phyloP scores from a whole-genome alignment of 2,113 vertebrate species.

The Anseranas semipalmata region DNA sequence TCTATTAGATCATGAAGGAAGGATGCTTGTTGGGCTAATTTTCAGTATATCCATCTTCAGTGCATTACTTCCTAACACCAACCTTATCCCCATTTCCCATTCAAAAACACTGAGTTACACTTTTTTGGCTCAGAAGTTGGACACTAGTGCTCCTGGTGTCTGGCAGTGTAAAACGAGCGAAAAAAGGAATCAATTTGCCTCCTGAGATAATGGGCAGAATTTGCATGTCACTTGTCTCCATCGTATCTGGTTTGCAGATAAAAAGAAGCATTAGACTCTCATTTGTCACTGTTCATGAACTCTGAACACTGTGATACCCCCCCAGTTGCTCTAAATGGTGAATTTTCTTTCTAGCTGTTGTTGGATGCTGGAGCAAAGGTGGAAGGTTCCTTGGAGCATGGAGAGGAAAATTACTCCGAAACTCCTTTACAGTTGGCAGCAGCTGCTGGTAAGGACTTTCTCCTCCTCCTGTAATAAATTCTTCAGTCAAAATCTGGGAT shows the following conservation, averaged over 20 bases:
- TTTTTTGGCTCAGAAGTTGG: slow-evolving; percentile 67
- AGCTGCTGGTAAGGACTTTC: slow-evolving; percentile 87
- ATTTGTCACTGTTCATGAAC: slow-evolving; percentile 43
- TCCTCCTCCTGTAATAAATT: neutral
- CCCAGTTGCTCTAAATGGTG: slow-evolving; percentile 36
- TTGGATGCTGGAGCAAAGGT: slow-evolving; percentile 94
- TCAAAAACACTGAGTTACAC: neutral
- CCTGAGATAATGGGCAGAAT: slow-evolving; percentile 16
- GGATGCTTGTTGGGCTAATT: neutral
- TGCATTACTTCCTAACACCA: slow-evolving; percentile 48
- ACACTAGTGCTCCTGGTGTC: slow-evolving; percentile 25
- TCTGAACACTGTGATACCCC: neutral
- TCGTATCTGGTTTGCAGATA: slow-evolving; percentile 43
- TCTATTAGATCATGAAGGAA: slow-evolving; percentile 6
- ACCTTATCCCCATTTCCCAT: slow-evolving; percentile 35
- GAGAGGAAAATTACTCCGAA: slow-evolving; percentile 98
- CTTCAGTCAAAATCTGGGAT: neutral
- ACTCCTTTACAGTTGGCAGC: slow-evolving; percentile 95
- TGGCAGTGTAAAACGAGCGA: slow-evolving; percentile 23
- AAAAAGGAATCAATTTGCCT: slow-evolving; percentile 52
- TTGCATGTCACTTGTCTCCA: slow-evolving; percentile 54
- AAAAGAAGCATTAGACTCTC: slow-evolving; percentile 50
- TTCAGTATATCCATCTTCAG: slow-evolving; percentile 24
- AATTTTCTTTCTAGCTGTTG: slow-evolving; percentile 84
- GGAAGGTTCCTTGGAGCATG: slow-evolving; percentile 94